Conservation (phyloP, 2,797 vertebrate species). For the Ctenosaura bakeri region DNA sequence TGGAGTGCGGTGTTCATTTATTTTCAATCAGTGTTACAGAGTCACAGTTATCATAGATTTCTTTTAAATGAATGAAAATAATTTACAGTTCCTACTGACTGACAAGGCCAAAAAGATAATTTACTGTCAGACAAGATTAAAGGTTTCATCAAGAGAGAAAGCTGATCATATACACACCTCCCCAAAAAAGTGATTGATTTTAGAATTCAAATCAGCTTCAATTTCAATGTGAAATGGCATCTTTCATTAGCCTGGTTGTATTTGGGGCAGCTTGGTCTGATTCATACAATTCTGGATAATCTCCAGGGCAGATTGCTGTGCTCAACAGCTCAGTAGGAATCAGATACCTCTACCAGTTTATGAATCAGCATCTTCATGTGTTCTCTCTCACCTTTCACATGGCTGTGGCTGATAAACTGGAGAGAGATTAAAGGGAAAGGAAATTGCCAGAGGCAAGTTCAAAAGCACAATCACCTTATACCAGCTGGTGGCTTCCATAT, state of each 20-base stretch:
- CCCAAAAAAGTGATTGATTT: background rate
- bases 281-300: background rate
- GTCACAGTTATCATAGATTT: slow-evolving; percentile 11
- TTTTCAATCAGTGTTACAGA: slow-evolving; percentile 43
- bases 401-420: no score
- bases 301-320: background rate
- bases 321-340: background rate
- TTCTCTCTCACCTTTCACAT: no score
- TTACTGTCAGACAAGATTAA: slow-evolving; percentile 42
- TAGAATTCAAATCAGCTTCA: background rate
- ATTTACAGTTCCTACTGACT: slow-evolving; percentile 36
- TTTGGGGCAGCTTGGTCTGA: background rate
- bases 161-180: background rate
- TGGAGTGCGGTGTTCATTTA: slow-evolving; percentile 11
- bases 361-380: background rate
- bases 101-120: slow-evolving; percentile 43
- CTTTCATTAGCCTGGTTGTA: background rate
- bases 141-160: slow-evolving; percentile 35
- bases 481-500: no score
- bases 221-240: background rate
- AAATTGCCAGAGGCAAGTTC: no score
- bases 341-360: background rate
- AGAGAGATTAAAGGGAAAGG: no score
- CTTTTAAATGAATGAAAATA: slow-evolving; percentile 28
- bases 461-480: no score